Evolutionary conservation across 2,797 vertebrate genomes (phyloP).

Genomic region (Neostethus bicornis): DNA sequence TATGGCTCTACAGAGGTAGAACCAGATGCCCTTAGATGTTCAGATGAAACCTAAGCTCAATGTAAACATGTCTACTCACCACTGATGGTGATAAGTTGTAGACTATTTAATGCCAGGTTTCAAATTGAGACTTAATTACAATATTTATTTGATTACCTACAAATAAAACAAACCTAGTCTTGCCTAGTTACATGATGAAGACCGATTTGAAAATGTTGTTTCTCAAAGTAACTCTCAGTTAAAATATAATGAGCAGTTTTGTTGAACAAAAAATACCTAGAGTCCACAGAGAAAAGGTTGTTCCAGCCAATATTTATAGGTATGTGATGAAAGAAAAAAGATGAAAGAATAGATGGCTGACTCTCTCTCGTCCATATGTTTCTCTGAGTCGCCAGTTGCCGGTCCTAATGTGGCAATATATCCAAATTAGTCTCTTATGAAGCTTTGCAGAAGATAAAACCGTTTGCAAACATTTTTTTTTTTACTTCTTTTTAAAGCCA

Average conservation of each 20-base stretch:
- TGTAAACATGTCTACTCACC: slow-evolving; percentile 55
- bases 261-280: slow-evolving; percentile 64
- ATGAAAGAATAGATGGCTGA: slow-evolving; percentile 68
- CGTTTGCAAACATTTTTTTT: not conserved
- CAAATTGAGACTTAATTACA: slow-evolving; percentile 21
- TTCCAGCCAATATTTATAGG: slow-evolving; percentile 71
- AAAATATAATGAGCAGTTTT: slow-evolving; percentile 54
- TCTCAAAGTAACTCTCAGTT: slow-evolving; percentile 61
- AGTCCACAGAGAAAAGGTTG: slow-evolving; percentile 61
- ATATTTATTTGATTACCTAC: slow-evolving; percentile 33
- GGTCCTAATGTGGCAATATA: slow-evolving; percentile 55
- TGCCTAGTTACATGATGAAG: slow-evolving; percentile 39
- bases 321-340: slow-evolving; percentile 59
- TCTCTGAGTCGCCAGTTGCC: slow-evolving; percentile 62
- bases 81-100: slow-evolving; percentile 24
- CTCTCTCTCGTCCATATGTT: slow-evolving; percentile 56
- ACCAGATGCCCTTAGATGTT: slow-evolving; percentile 67
- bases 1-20: slow-evolving; percentile 65
- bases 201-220: slow-evolving; percentile 35
- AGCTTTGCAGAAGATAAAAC: slow-evolving; percentile 46
- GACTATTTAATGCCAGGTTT: slow-evolving; percentile 36
- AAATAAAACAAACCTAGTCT: slow-evolving; percentile 15
- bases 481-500: not conserved
- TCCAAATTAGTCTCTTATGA: slow-evolving; percentile 52
- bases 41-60: slow-evolving; percentile 54